phyloP scores from a whole-genome alignment of 2,113 vertebrate species.

The Hydropotes inermis region DNA sequence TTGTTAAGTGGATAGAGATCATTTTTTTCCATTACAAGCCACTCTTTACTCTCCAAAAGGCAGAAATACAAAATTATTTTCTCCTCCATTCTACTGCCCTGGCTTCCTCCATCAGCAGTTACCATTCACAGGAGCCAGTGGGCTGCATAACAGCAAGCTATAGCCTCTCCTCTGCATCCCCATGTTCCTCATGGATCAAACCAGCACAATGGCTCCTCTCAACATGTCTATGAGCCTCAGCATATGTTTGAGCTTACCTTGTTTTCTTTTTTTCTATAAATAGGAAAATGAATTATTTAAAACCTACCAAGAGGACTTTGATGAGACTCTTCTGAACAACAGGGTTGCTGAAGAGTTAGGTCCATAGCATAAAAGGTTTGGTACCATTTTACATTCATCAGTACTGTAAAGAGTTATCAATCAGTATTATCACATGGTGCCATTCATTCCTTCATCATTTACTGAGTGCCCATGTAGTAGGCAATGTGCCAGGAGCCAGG shows the following conservation, averaged over 20 bases:
- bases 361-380: background rate
- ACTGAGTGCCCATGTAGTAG: background rate
- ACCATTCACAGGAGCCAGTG: background rate
- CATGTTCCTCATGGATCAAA: background rate
- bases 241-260: background rate
- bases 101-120: background rate
- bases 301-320: background rate
- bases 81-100: background rate
- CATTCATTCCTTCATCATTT: background rate
- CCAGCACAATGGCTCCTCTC: background rate
- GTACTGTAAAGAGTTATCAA: background rate
- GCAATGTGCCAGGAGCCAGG: background rate
- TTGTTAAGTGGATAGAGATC: background rate
- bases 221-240: fast-evolving
- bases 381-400: background rate
- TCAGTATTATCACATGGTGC: fast-evolving
- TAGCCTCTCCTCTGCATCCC: background rate
- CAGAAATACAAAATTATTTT: background rate
- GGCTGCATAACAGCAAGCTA: background rate
- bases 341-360: background rate
- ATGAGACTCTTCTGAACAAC: background rate
- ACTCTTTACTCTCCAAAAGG: background rate
- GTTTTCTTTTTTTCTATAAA: background rate
- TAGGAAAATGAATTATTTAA: background rate
- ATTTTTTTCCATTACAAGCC: background rate